Conservation (phyloP, 2,797 vertebrate species). For the Pantherophis alleghaniensis region DNA sequence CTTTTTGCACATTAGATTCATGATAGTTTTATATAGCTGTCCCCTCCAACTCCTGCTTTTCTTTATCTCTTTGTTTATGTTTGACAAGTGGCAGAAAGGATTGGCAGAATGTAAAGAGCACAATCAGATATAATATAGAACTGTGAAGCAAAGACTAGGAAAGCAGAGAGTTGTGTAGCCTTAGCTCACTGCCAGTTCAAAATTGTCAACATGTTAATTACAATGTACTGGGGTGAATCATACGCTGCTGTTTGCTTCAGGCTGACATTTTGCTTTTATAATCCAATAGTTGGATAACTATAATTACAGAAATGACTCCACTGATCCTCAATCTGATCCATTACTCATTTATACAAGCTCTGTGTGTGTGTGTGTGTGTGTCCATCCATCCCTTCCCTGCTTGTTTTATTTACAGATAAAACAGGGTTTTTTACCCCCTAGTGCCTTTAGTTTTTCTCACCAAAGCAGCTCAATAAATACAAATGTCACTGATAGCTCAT, state of each 20-base stretch:
- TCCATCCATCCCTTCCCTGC: not conserved
- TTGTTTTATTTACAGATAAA: not conserved
- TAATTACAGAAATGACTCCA: not conserved
- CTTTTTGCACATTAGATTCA: not conserved
- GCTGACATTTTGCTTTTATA: slow-evolving; percentile 12
- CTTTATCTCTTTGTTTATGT: not conserved
- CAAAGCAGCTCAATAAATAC: not conserved
- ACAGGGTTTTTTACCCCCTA: not conserved
- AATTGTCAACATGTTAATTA: slow-evolving; percentile 20
- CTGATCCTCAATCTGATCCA: not conserved
- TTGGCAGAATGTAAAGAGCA: not conserved
- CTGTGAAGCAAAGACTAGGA: not conserved
- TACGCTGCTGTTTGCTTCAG: slow-evolving; percentile 9
- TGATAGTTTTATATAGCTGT: not conserved
- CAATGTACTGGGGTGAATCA: slow-evolving; percentile 5
- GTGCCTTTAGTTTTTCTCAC: not conserved
- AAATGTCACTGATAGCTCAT: not conserved
- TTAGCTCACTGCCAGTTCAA: not conserved
- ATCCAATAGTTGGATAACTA: not conserved
- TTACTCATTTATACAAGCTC: not conserved
- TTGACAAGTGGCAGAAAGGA: not conserved
- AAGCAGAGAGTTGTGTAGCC: not conserved
- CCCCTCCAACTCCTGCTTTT: not conserved
- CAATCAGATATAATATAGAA: not conserved
- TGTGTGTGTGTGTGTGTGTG: not conserved